phyloP scores from a whole-genome alignment of 2,888 invertebrate species.

The Morinoia aosen region DNA sequence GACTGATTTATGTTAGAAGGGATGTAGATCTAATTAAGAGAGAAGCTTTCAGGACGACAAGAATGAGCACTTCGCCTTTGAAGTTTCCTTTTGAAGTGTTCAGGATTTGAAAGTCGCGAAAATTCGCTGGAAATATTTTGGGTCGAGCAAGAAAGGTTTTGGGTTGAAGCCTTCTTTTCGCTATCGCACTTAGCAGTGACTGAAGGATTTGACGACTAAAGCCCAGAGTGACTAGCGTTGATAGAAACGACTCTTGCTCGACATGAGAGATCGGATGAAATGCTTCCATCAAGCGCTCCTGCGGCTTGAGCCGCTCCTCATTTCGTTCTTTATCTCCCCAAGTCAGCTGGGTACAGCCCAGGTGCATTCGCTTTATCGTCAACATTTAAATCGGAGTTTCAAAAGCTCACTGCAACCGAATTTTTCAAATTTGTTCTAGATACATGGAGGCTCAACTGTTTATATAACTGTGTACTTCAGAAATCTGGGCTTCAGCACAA shows the following conservation, averaged over 20 bases:
- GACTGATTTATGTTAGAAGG: conserved; percentile 10
- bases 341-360: not conserved
- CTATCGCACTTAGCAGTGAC: conserved; percentile 26
- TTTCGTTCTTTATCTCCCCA: not conserved
- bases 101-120: conserved; percentile 18
- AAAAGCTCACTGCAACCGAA: no score
- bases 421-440: no score
- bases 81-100: conserved; percentile 29
- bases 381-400: not conserved
- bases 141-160: not conserved
- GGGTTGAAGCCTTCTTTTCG: conserved; percentile 13
- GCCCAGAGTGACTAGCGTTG: conserved; percentile 8
- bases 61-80: not conserved
- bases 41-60: conserved; percentile 6
- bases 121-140: conserved; percentile 23
- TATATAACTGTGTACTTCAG: no score
- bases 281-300: not conserved
- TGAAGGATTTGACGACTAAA: conserved; percentile 19
- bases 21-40: conserved; percentile 32
- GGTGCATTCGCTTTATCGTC: not conserved
- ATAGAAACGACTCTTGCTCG: conserved; percentile 13
- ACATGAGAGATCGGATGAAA: not conserved
- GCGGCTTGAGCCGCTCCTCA: not conserved
- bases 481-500: no score
- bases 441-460: no score